These are phyloP conservation scores for Orchestes rusci DNA, from an alignment of 2,888 invertebrate species.

Conservation along the genomic window DNA sequence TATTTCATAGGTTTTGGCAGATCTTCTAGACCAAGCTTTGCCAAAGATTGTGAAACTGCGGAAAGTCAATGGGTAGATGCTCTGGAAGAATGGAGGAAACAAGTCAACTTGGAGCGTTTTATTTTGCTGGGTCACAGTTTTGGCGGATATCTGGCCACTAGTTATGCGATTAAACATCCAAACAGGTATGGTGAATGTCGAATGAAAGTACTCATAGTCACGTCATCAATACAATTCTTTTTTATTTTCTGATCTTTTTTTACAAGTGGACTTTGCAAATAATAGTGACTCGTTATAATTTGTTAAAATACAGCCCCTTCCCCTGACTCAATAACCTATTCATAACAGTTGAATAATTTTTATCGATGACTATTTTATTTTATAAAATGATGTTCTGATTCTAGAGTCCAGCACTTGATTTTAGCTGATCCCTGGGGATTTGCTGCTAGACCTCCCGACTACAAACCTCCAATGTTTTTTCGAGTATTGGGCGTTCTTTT, in stretches of 20 bases:
- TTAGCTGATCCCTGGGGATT: conserved; percentile 87
- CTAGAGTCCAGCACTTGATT: conserved; percentile 72
- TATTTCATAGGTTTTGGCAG: conserved; percentile 73
- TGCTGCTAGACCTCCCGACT: conserved; percentile 54
- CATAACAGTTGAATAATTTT: too few species aligned
- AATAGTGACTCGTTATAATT: too few species aligned
- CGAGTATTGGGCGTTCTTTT: conserved; percentile 68
- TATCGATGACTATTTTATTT: too few species aligned
- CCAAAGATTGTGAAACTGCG: conserved; percentile 65
- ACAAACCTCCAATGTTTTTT: conserved; percentile 66
- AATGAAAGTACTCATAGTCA: too few species aligned
- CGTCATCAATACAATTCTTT: too few species aligned
- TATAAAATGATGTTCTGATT: too few species aligned
- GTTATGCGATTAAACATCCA: conserved; percentile 79
- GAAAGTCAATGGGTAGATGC: conserved; percentile 87
- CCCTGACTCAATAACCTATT: too few species aligned
- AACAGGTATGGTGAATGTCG: too few species aligned
- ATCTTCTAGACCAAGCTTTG: conserved; percentile 82
- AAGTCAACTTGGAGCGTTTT: conserved; percentile 77
- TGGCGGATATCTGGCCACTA: conserved; percentile 83
- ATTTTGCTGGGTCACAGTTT: conserved; percentile 88
- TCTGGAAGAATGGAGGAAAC: conserved; percentile 88
- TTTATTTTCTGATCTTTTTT: too few species aligned
- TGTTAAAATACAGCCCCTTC: too few species aligned
- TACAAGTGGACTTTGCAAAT: too few species aligned